Base-by-base conservation (phyloP, 1,140 invertebrate genomes). In the Zaprionus davidi region DNA sequence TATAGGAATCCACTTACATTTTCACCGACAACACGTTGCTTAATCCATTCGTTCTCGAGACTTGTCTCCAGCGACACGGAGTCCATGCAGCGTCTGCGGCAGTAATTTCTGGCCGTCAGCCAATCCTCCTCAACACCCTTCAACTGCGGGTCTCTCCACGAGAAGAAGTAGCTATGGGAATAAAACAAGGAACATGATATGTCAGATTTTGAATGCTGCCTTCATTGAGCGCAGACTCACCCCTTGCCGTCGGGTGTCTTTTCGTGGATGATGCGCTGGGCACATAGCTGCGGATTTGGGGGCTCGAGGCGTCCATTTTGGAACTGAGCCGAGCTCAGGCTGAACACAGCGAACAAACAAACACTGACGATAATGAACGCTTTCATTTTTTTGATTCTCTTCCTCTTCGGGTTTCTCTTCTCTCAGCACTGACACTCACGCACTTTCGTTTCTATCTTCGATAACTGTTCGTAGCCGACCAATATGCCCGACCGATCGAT, bases 41-140 rank as follows among this genome's bases (percentile, higher is more conserved):
- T 97, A 80, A 97, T 95, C 94, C 96, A 97, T 88, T 97, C 96
- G 79, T 97, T 97, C 93, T 97, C 96, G 20, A 95, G 94, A 55
- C 95, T 95, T 62, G 96, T 97, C 93, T 97, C 96, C 78, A 97
- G 92, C 5, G 96, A 97, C 7, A 97, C 95, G 15, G 96, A 94
- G 91, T 98, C 97, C 97, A 98, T 98, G 93, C 97, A 98, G 26
- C 96, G 94, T 92, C 96, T 95, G 76, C 97, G 94, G 92, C 97
- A 97, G 93, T 95, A 97, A 92, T 97, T 97, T 79, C 97, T 94
- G 2, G 94, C 96, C 15, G 95, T 95, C 36, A 97, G 92, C 97
- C 97, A 98, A 92, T 97, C 96, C 78, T 96, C 93, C 92, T 97
- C 96, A 38, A 96, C 95, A 26, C 95, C 95, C 49, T 94, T 94